A percentile compares a stretch with the other conserved stretches of the same genome.
phyloP scores from a whole-genome alignment of 2,113 vertebrate species.

The Ictidomys tridecemlineatus region DNA sequence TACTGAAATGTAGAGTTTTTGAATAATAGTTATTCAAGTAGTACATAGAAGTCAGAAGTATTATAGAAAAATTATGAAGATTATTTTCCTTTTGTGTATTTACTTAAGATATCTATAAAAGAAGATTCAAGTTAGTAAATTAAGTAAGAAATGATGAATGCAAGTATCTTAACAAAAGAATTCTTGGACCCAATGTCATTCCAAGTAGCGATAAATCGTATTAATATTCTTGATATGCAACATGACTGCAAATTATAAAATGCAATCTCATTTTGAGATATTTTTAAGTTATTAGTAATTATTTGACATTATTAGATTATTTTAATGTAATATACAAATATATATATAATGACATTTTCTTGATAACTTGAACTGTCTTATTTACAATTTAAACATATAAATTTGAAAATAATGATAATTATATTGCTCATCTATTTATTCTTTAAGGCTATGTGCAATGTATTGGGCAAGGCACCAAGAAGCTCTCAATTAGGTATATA shows the following conservation, averaged over 20 bases:
- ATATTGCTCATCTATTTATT: background rate
- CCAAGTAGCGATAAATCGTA: background rate
- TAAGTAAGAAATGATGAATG: background rate
- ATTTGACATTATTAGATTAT: background rate
- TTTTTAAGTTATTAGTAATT: background rate
- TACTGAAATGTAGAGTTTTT: background rate
- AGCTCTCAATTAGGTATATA: background rate
- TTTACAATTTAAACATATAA: background rate
- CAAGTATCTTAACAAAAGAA: background rate
- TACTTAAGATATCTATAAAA: background rate
- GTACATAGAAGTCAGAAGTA: background rate
- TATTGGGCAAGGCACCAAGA: background rate
- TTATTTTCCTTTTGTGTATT: conserved; percentile 17
- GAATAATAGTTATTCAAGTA: background rate
- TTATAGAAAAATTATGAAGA: background rate
- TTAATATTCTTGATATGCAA: background rate
- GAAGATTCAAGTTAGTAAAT: background rate
- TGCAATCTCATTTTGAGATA: background rate
- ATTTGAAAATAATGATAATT: background rate
- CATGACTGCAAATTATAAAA: background rate
- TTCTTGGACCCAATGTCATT: background rate
- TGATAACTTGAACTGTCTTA: background rate
- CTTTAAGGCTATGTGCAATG: background rate
- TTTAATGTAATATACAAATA: background rate
- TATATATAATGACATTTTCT: background rate